A percentile compares a stretch with the other conserved stretches of the same genome.
These are phyloP conservation scores for Gasterosteus aculeatus DNA, from an alignment of 2,113 vertebrate genomes.

Conservation along the genomic window DNA sequence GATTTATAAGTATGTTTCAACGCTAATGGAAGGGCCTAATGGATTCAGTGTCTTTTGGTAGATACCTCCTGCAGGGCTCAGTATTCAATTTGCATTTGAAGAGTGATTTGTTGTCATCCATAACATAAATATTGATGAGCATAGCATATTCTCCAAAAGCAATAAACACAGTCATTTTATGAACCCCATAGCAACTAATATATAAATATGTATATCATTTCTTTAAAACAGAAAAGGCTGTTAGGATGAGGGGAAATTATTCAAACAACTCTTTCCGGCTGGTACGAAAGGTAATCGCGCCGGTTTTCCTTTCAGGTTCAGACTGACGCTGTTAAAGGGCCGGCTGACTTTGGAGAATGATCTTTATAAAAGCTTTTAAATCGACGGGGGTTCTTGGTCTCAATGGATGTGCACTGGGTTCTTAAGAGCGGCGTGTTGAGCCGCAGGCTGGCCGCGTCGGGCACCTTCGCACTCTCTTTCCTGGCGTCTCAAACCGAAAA, in stretches of 20 bases:
- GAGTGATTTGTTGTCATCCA: not conserved
- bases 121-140: not conserved
- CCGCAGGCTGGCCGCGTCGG: not conserved
- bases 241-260: constrained; percentile 13
- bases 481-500: not conserved
- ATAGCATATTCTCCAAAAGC: not conserved
- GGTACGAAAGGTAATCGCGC: constrained; percentile 4
- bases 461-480: not conserved
- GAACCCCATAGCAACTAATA: not conserved
- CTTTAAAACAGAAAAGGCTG: constrained; percentile 11
- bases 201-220: not conserved
- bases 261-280: constrained; percentile 13
- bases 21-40: not conserved
- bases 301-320: constrained; percentile 2
- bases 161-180: constrained; percentile 32
- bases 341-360: constrained; percentile 24
- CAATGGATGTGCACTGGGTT: constrained; percentile 30
- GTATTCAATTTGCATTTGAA: not conserved
- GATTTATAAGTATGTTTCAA: not conserved
- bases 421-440: constrained; percentile 23
- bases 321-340: not conserved
- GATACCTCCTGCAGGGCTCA: not conserved
- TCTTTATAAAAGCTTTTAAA: constrained; percentile 32
- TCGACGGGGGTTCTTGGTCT: constrained; percentile 24
- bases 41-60: not conserved